Base-by-base conservation (phyloP, 2,797 vertebrate genomes). In the Rhynchotus rufescens region DNA sequence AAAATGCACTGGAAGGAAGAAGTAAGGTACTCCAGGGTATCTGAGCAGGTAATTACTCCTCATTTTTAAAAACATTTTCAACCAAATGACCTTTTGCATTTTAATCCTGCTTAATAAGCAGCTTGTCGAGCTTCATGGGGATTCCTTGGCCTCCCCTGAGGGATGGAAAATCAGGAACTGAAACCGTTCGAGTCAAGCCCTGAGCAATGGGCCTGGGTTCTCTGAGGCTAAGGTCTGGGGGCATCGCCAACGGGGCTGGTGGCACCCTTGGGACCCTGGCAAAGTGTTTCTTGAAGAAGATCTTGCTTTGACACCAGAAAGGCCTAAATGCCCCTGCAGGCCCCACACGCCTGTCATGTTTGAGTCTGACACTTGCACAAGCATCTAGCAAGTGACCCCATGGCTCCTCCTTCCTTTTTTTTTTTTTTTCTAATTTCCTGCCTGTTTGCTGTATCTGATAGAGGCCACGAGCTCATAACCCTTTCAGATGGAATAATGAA, bases 121-220 rank as follows among this genome's bases (percentile, higher is more conserved):
- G 30, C 17, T 77, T 60, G 15, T 5, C 64, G 9, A 44, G 14
- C 16, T 38, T 68, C 28, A 42, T 81, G 25, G 23, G 25, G 26
- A 81, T 17, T 69, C 36, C 4, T 65, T 68, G 19, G 3, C 8
- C 54, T 51, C 38, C 5, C 42, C 5, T 0, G 3, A 25, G 23
- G 19, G 49, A 54, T 32, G 75, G 51, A 72, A 86, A 80, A 75
- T 15, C 23, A 57, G 25, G 10, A 38, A 38, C 14, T 21, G 40
- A 54, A 89, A 16, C 15, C 26, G 15, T 15, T 4, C 8, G 13
- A 52, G 20, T 0, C 0, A 14, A 47, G 0, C 20, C 81, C 36
- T 34, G 8, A 47, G 26, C 26, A 40, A 38, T 8, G 5, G 10
- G 38, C 12, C 12, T 38, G 6, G 22, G 47, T 20, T 25, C 47